A percentile compares a stretch with the other conserved stretches of the same genome.
Conservation (phyloP, 2,797 vertebrate species). For the Phalanger gymnotis region DNA sequence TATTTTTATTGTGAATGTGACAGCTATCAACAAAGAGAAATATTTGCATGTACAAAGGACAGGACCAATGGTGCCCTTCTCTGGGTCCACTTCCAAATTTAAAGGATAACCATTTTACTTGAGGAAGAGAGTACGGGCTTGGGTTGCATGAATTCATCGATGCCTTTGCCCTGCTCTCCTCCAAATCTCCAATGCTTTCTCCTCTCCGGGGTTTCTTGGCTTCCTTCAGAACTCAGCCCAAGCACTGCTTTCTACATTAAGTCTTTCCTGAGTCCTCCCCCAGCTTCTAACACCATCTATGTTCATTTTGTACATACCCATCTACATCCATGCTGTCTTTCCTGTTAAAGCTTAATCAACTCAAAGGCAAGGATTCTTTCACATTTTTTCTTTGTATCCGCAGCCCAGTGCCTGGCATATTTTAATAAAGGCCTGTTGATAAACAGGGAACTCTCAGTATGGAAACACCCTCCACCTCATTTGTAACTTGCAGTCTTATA, state of each 20-base stretch:
- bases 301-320: neutral
- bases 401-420: neutral
- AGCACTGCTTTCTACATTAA: neutral
- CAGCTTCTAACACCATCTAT: neutral
- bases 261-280: neutral
- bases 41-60: neutral
- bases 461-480: neutral
- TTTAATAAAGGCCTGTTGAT: neutral
- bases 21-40: neutral
- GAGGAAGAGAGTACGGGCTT: neutral
- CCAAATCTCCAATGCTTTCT: neutral
- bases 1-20: neutral
- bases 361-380: neutral
- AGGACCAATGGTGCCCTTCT: neutral
- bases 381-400: neutral
- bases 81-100: neutral
- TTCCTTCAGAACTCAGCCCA: neutral
- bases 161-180: neutral
- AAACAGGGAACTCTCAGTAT: neutral
- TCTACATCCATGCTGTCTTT: neutral
- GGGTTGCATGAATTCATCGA: neutral
- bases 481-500: neutral
- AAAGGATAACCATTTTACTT: neutral
- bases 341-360: neutral
- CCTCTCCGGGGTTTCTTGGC: neutral